Percentiles rank a stretch among this genome's conserved stretches.
These are phyloP conservation scores for Cheilinus undulatus DNA, from an alignment of 2,113 vertebrate species.

Conservation along the genomic window DNA sequence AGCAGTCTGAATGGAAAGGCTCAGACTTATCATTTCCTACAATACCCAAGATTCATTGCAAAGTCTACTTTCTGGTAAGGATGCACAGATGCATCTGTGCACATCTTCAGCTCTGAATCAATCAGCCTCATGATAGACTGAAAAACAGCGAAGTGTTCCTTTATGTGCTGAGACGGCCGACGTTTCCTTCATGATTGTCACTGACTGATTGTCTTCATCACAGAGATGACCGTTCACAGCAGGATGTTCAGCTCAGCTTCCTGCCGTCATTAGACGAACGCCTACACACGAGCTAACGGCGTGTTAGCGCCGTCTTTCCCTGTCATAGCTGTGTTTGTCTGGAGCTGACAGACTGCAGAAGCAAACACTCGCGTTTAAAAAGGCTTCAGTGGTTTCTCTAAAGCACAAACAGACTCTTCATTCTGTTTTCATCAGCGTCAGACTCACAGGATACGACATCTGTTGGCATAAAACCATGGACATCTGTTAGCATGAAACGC, in stretches of 20 bases:
- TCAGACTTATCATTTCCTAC: no score
- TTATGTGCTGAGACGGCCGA: constrained; percentile 3
- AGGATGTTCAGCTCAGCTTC: constrained; percentile 18
- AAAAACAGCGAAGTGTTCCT: constrained; percentile 20
- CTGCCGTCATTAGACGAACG: constrained; percentile 10
- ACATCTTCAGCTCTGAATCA: no score
- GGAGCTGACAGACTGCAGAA: not conserved
- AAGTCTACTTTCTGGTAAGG: no score
- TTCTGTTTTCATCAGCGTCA: not conserved
- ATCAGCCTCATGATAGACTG: not conserved
- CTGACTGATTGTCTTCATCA: not conserved
- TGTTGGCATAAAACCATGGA: not conserved
- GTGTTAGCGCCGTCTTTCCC: not conserved
- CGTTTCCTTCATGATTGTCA: not conserved
- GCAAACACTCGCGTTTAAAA: not conserved
- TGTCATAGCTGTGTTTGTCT: not conserved
- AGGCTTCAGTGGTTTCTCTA: constrained; percentile 5
- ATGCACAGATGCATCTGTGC: no score
- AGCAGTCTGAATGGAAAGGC: not conserved
- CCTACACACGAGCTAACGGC: not conserved
- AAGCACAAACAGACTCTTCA: constrained; percentile 1
- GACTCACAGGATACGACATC: not conserved
- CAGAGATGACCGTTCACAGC: not conserved
- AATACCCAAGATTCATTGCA: no score
- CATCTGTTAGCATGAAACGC: not conserved